A percentile compares a stretch with the other conserved stretches of the same genome.
phyloP scores from a whole-genome alignment of 2,113 vertebrate genomes.

The Lasiurus cinereus region DNA sequence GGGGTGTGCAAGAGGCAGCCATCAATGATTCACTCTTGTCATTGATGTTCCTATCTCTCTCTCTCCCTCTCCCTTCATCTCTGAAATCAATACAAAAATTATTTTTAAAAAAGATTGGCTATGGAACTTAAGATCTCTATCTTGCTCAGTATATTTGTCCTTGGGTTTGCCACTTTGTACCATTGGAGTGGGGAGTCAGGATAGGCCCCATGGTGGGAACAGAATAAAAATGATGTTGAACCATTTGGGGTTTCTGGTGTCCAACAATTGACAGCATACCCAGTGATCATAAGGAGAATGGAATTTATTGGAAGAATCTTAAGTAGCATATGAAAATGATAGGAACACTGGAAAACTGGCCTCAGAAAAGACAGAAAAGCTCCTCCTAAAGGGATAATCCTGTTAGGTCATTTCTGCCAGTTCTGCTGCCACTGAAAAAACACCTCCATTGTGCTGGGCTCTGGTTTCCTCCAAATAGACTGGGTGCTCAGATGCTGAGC shows the following conservation, averaged over 20 bases:
- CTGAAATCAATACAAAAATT: no score
- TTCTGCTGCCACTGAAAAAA: neutral
- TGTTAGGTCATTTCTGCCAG: neutral
- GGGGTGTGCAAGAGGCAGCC: no score
- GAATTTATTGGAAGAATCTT: neutral
- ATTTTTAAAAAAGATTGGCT: neutral
- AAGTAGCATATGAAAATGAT: neutral
- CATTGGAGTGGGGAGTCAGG: neutral
- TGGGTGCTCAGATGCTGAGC: neutral
- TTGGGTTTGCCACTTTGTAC: neutral
- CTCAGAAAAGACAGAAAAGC: constrained; percentile 18
- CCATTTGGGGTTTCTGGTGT: neutral
- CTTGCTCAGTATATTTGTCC: neutral
- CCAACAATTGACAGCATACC: neutral
- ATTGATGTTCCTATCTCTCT: no score
- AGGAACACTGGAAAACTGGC: constrained; percentile 34
- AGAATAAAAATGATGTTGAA: neutral
- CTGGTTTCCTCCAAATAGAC: neutral
- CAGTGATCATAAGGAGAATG: constrained; percentile 26
- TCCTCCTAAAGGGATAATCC: neutral
- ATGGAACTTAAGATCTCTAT: neutral
- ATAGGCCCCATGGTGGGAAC: no score
- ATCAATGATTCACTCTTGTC: no score
- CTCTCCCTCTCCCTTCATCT: no score
- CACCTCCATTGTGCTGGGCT: neutral